Conservation (phyloP, 2,797 vertebrate species). For the Sebastes miniatus region DNA sequence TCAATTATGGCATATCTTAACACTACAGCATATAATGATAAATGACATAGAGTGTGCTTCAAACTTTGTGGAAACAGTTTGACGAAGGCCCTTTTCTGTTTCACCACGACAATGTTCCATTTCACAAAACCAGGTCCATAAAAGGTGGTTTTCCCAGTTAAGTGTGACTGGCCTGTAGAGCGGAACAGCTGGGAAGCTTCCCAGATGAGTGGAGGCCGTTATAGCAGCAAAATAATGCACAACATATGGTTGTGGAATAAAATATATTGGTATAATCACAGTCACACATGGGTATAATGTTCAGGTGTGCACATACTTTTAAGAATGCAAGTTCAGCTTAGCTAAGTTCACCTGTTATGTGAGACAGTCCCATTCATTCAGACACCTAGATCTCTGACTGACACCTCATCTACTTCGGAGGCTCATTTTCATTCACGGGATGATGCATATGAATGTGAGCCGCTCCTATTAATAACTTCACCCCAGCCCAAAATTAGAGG, state of each 20-base stretch:
- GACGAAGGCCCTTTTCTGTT: neutral
- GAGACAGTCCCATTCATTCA: neutral
- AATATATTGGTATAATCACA: neutral
- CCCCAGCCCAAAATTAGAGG: neutral
- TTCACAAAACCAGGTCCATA: neutral
- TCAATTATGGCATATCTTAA: neutral
- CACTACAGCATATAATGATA: neutral
- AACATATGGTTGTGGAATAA: neutral
- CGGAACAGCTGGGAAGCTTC: neutral
- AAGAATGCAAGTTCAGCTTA: too few species aligned
- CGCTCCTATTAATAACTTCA: conserved; percentile 28
- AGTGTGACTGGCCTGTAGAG: neutral
- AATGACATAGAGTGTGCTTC: neutral
- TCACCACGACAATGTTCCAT: neutral
- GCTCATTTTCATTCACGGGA: neutral
- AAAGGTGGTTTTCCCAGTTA: neutral
- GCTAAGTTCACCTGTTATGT: neutral
- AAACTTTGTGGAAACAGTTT: neutral
- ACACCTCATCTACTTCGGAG: neutral
- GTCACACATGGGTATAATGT: neutral
- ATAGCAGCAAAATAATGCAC: too few species aligned
- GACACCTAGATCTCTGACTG: neutral
- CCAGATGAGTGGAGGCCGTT: neutral
- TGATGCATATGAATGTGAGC: conserved; percentile 19
- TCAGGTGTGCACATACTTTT: neutral